phyloP scores from a whole-genome alignment of 2,888 invertebrate species.

The Trissolcus brochymenae region DNA sequence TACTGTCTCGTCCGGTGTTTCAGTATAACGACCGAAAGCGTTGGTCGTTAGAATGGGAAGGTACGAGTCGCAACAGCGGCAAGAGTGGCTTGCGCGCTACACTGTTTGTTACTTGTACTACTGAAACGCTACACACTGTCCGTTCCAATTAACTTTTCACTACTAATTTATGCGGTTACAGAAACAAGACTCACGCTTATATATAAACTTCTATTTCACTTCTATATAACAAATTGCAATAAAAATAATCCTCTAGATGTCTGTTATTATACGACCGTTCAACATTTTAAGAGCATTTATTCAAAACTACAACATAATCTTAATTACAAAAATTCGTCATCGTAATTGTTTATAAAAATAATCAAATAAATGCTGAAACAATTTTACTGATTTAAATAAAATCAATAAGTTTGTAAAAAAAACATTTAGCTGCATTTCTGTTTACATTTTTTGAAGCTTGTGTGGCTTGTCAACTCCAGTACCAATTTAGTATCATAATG shows the following conservation, averaged over 20 bases:
- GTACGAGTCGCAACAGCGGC: conserved; percentile 48
- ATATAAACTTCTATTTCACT: conserved; percentile 46
- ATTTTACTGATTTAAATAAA: too few species aligned
- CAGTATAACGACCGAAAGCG: conserved; percentile 53
- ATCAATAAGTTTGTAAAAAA: too few species aligned
- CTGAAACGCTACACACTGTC: conserved; percentile 72
- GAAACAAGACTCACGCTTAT: conserved; percentile 36
- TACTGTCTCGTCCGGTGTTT: conserved; percentile 52
- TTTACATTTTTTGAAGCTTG: not conserved
- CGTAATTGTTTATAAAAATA: too few species aligned
- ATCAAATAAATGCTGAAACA: too few species aligned
- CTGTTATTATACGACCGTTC: too few species aligned
- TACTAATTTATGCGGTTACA: conserved; percentile 73
- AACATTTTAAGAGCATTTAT: too few species aligned
- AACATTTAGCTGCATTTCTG: not conserved
- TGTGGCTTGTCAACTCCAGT: not conserved
- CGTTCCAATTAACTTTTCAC: conserved; percentile 76
- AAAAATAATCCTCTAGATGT: conserved; percentile 6
- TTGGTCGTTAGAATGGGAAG: conserved; percentile 54
- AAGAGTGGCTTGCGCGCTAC: conserved; percentile 52
- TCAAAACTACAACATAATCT: too few species aligned
- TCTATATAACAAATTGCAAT: conserved; percentile 4
- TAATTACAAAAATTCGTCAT: too few species aligned
- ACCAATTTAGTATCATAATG: not conserved
- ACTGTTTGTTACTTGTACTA: conserved; percentile 71